Conservation (phyloP, 2,888 invertebrate genomes). For the Xestia ashworthii region DNA sequence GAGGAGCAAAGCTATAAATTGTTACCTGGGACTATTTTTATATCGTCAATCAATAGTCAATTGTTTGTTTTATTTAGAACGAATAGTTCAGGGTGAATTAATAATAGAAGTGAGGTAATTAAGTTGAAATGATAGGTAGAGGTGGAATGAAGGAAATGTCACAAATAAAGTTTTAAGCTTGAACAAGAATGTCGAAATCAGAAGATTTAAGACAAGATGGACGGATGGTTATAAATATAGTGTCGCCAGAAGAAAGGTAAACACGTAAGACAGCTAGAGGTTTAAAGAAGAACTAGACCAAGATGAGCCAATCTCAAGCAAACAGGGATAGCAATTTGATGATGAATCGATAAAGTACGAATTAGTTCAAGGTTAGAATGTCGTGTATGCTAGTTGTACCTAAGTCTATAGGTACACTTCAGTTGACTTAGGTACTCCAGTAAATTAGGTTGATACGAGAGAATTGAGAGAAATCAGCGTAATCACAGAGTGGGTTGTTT, state of each 20-base stretch:
- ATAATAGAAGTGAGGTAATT: neutral
- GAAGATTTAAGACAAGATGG: no score
- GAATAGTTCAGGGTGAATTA: conserved; percentile 8
- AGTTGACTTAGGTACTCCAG: conserved; percentile 28
- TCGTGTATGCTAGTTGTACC: neutral
- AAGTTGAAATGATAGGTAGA: neutral
- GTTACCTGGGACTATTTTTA: conserved; percentile 42
- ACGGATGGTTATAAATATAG: neutral
- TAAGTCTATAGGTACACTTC: conserved; percentile 8
- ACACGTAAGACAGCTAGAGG: neutral
- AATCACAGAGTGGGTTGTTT: conserved; percentile 41
- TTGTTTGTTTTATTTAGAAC: conserved; percentile 22
- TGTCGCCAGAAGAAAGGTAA: neutral
- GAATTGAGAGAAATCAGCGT: conserved; percentile 57
- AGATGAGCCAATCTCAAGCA: neutral
- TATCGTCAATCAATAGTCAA: conserved; percentile 35
- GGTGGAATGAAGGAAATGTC: no score
- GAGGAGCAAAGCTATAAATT: conserved; percentile 39
- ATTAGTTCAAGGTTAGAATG: neutral
- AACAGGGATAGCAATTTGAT: neutral
- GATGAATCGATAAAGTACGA: conserved; percentile 14
- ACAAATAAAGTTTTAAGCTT: neutral
- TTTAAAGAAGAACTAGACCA: neutral
- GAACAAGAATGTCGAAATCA: no score
- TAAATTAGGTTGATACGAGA: conserved; percentile 38